Base-by-base conservation (phyloP, 2,113 vertebrate species). In the Egretta garzetta region DNA sequence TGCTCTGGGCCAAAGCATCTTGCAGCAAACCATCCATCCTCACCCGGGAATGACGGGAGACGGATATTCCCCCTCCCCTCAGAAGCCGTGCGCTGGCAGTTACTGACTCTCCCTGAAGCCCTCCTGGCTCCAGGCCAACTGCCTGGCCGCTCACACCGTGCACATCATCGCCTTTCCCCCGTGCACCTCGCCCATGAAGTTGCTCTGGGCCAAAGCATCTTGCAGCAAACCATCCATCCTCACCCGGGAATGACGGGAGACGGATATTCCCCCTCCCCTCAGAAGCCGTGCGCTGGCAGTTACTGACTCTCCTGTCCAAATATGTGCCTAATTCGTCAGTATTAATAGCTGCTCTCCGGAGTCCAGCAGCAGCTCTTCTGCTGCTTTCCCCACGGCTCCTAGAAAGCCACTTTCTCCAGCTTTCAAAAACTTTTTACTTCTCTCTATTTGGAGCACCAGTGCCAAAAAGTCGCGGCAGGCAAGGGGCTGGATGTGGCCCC, bases 311-410 rank as follows among this genome's bases (percentile, higher is more conserved):
- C 52, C 84, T 90, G 77, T 93, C 92, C 94, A 97, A 97, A 96
- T 96, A 96, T 88, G 92, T 94, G 90, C 94, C 81, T 94, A 93
- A 92, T 75, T 90, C 24, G 2, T 93, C 81, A 91, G 79, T 63
- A 75, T 75, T 88, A 86, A 82, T 68, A 90, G 84, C 39, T 15
- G 24, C 33, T 88, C 71, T 82, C 62, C 12, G 11, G 62, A 93
- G 85, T 32, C 74, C 93, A 60, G 53, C 66, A 50, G 43, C 0
- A 1, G 39, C 66, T 88, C 66, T 32, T 55, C 77, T 75, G 87
- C 77, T 91, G 72, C 55, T 58, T 60, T 80, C 66, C 23, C 28
- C 18, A 21, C 0, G 10, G 9, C 18, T 89, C 32, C 39, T 30
- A 70, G 13, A 58, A 83, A 86, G 28, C 19, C 37, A n/a, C 35